Percentiles rank a stretch among this genome's conserved stretches.
Conservation (phyloP, 2,797 vertebrate species). For the Myoxocephalus aenaeus region DNA sequence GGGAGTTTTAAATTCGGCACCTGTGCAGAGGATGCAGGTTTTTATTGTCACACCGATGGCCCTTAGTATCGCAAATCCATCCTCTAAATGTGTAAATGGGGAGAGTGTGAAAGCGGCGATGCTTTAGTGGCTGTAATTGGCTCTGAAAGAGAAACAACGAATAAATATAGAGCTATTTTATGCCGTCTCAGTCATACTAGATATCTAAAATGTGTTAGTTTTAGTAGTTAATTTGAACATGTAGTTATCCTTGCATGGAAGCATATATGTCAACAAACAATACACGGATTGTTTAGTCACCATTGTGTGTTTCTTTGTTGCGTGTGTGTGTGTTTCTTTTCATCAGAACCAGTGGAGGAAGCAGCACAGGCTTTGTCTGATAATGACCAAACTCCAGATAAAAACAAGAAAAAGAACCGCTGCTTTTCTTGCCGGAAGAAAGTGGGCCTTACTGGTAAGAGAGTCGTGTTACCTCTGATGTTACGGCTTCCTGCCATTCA, state of each 20-base stretch:
- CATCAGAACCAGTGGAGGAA: conserved; percentile 83
- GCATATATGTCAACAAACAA: not conserved
- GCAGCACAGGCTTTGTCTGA: conserved; percentile 84
- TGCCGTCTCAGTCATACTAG: not conserved
- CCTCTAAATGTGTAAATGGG: not conserved
- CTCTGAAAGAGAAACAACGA: not conserved
- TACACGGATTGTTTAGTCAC: not conserved
- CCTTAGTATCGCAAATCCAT: not conserved
- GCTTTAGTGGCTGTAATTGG: not conserved
- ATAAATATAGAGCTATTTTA: not conserved
- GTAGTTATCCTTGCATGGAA: not conserved
- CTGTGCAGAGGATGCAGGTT: not conserved
- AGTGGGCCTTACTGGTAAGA: conserved; percentile 92
- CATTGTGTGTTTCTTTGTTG: not conserved
- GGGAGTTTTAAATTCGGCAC: not conserved
- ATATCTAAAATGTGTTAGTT: not conserved
- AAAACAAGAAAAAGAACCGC: conserved; percentile 93
- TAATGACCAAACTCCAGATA: conserved; percentile 87
- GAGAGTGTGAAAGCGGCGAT: not conserved
- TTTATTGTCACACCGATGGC: not conserved
- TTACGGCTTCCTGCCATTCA: not conserved
- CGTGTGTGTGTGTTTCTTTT: conserved; percentile 7
- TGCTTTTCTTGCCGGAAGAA: conserved; percentile 94
- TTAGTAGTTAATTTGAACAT: not conserved
- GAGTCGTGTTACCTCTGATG: not conserved